A percentile compares a stretch with the other conserved stretches of the same genome.
Conservation (phyloP, 2,113 vertebrate species). For the Channa argus region DNA sequence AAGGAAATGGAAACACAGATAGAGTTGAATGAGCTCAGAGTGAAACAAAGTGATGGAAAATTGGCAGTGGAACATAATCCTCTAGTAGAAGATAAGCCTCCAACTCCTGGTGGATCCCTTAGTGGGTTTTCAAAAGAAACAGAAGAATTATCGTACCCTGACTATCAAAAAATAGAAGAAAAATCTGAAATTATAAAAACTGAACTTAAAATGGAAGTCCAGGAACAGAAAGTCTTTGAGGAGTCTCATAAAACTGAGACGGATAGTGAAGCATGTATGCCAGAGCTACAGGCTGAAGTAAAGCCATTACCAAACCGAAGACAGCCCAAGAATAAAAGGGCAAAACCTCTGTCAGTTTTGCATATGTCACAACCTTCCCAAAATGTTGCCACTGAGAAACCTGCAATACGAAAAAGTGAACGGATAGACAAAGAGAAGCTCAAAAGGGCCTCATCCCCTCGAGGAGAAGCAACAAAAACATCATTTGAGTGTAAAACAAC, state of each 20-base stretch:
- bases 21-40: constrained; percentile 58
- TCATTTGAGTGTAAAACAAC: constrained; percentile 86
- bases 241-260: constrained; percentile 80
- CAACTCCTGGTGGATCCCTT: constrained; percentile 85
- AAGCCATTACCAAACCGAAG: constrained; percentile 88
- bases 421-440: constrained; percentile 95
- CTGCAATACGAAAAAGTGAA: constrained; percentile 94
- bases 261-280: constrained; percentile 73
- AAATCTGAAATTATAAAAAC: constrained; percentile 80
- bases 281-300: constrained; percentile 82
- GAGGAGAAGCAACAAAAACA: constrained; percentile 86
- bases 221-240: constrained; percentile 59
- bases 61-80: constrained; percentile 75
- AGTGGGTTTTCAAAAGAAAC: constrained; percentile 77
- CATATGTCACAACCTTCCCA: constrained; percentile 71
- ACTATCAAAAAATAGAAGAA: constrained; percentile 73
- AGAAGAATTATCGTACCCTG: constrained; percentile 64
- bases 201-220: constrained; percentile 72
- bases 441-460: constrained; percentile 89
- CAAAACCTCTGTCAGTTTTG: constrained; percentile 84
- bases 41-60: constrained; percentile 66
- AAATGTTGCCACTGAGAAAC: constrained; percentile 84
- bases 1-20: constrained; percentile 74
- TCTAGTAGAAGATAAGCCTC: constrained; percentile 86
- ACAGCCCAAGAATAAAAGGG: constrained; percentile 91